phyloP scores from a whole-genome alignment of 2,797 vertebrate species.

The Sebastes baramenuke region DNA sequence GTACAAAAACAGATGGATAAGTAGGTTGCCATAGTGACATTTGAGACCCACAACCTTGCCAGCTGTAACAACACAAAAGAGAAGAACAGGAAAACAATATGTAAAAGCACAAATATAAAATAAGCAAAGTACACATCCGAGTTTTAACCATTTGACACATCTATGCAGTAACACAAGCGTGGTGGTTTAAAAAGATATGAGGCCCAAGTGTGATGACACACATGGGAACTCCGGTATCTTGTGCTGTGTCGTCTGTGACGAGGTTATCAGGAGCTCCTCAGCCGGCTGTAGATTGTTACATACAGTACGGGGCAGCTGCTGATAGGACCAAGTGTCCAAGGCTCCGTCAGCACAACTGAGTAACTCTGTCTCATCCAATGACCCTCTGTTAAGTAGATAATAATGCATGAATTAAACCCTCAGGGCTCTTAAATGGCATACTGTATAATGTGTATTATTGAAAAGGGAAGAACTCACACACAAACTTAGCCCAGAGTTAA shows the following conservation, averaged over 20 bases:
- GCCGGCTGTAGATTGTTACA: not conserved
- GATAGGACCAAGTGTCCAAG: slow-evolving; percentile 9
- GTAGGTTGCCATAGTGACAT: slow-evolving; percentile 33
- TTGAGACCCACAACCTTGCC: not conserved
- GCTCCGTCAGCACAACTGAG: not conserved
- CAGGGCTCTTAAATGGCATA: not conserved
- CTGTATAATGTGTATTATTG: not conserved
- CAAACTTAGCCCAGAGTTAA: not conserved
- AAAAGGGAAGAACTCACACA: not conserved
- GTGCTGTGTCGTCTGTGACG: not conserved
- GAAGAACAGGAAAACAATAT: not conserved
- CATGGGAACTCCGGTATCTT: not conserved
- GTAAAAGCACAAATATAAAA: not conserved
- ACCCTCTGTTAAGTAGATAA: not conserved
- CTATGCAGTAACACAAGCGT: too few species aligned
- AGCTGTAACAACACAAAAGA: not conserved
- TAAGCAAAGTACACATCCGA: not conserved
- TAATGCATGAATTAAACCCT: not conserved
- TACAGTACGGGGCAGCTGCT: slow-evolving; percentile 9
- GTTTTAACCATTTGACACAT: not conserved
- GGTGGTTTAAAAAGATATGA: not conserved
- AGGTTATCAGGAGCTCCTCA: slow-evolving; percentile 23
- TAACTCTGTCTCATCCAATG: not conserved
- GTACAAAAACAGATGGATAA: not conserved
- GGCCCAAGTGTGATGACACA: not conserved